phyloP scores from a whole-genome alignment of 2,888 invertebrate genomes.

The Meiosimyza platycephala region DNA sequence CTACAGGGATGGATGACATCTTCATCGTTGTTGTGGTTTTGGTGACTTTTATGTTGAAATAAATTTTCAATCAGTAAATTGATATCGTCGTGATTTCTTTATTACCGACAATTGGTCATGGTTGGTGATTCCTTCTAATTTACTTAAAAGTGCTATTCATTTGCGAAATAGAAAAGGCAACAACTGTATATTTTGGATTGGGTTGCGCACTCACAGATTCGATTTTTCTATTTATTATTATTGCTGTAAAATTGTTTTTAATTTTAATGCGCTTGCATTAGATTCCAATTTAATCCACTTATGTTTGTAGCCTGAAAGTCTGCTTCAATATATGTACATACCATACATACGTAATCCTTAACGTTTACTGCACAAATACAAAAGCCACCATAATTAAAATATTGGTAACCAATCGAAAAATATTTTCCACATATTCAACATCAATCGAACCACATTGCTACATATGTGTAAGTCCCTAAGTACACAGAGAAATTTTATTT shows the following conservation, averaged over 20 bases:
- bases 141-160: conserved; percentile 26
- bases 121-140: conserved; percentile 26
- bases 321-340: conserved; percentile 3
- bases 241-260: conserved; percentile 15
- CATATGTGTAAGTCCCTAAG: not conserved
- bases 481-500: not conserved
- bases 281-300: conserved; percentile 30
- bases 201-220: no score
- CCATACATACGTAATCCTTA: conserved; percentile 14
- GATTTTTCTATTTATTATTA: not conserved
- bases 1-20: no score
- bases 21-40: not conserved
- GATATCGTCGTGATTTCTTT: conserved; percentile 60
- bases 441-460: conserved; percentile 15
- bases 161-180: no score
- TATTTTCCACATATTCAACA: conserved; percentile 22
- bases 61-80: conserved; percentile 67
- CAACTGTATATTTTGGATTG: no score
- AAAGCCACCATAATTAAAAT: conserved; percentile 46
- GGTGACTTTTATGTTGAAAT: conserved; percentile 47
- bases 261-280: conserved; percentile 23
- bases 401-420: conserved; percentile 48
- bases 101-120: conserved; percentile 43
- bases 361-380: conserved; percentile 21
- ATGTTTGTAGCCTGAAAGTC: not conserved